A percentile compares a stretch with the other conserved stretches of the same genome.
Conservation (phyloP, 2,888 invertebrate species). For the Pachliopta kotzebuea region DNA sequence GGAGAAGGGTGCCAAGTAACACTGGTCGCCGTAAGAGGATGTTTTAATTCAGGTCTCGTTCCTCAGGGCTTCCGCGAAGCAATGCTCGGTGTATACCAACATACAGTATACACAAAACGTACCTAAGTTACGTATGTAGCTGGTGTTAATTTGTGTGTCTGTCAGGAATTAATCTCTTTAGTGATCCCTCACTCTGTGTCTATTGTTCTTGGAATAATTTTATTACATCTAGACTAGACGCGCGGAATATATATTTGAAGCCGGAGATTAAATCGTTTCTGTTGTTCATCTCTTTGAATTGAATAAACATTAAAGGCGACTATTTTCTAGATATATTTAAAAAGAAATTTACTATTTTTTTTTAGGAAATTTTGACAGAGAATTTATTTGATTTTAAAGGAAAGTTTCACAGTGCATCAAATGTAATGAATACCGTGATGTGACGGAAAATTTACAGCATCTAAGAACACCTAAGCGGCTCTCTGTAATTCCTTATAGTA, state of each 20-base stretch:
- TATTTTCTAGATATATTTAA: no score
- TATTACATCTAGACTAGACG: slow-evolving; percentile 11
- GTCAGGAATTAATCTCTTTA: slow-evolving; percentile 22
- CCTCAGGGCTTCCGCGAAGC: slow-evolving; percentile 65
- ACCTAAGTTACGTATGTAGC: slow-evolving; percentile 19
- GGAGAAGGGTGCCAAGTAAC: slow-evolving; percentile 13
- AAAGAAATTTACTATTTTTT: no score
- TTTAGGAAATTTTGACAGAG: no score
- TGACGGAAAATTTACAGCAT: neutral
- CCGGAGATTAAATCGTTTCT: neutral
- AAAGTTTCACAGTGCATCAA: no score
- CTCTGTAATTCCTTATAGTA: neutral
- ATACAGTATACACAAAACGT: slow-evolving; percentile 26
- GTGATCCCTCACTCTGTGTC: slow-evolving; percentile 23
- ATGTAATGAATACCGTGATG: no score
- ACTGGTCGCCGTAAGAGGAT: slow-evolving; percentile 54
- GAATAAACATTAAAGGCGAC: neutral
- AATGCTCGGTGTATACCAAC: slow-evolving; percentile 38
- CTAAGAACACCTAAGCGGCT: neutral
- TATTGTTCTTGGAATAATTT: slow-evolving; percentile 24
- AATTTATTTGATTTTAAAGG: no score
- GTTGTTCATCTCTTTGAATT: neutral
- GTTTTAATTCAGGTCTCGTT: slow-evolving; percentile 73
- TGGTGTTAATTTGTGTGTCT: slow-evolving; percentile 27
- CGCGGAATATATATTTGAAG: neutral